These are phyloP conservation scores for Danio choprae DNA, from an alignment of 2,797 vertebrate species.

Conservation along the genomic window DNA sequence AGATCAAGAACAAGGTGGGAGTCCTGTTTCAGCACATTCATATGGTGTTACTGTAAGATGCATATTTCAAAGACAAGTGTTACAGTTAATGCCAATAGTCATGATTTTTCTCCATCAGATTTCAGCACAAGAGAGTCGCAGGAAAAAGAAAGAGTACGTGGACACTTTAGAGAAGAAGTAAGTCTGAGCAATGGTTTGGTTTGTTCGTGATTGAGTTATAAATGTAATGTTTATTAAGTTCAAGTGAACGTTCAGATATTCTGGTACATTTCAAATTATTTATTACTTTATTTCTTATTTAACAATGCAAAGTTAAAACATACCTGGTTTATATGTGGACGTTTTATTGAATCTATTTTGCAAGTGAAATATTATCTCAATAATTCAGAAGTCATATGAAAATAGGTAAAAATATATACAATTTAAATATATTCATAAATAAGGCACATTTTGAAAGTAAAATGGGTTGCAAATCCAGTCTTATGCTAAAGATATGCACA, in stretches of 20 bases:
- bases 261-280: no score
- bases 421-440: no score
- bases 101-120: conserved; percentile 79
- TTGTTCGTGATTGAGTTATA: background rate
- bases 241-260: background rate
- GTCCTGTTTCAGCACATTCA: no score
- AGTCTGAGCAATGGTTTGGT: background rate
- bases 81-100: no score
- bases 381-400: no score
- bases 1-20: conserved; percentile 97
- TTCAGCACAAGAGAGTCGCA: conserved; percentile 97
- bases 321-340: no score
- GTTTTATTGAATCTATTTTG: no score
- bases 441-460: background rate
- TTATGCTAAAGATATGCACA: background rate
- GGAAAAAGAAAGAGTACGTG: conserved; percentile 99
- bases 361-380: no score
- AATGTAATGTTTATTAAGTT: background rate
- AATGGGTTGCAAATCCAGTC: background rate
- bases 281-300: no score
- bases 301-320: no score
- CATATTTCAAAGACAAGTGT: background rate
- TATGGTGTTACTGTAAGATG: background rate
- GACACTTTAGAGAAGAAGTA: conserved; percentile 98
- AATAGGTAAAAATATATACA: no score